These are phyloP conservation scores for Phymastichus coffea DNA, from an alignment of 1,140 invertebrate genomes.

Conservation along the genomic window DNA sequence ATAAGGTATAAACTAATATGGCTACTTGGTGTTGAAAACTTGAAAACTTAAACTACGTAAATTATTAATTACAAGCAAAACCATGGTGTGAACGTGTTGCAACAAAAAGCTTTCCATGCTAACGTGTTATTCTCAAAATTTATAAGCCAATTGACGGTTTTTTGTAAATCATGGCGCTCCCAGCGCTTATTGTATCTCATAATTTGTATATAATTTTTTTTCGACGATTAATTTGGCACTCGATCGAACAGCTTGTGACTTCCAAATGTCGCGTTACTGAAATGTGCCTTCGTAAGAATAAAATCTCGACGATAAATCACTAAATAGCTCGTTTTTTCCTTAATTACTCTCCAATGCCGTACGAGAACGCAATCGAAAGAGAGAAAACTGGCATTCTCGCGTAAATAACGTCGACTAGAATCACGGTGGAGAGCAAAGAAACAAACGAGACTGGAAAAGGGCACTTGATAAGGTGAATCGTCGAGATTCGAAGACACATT, in stretches of 20 bases:
- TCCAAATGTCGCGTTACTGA: neutral
- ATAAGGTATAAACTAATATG: too few relatives aligned
- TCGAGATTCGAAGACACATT: constrained; percentile 16
- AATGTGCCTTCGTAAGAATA: neutral
- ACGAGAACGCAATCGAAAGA: neutral
- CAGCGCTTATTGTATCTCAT: too few relatives aligned
- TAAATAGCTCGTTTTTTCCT: neutral
- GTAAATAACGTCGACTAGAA: constrained; percentile 26
- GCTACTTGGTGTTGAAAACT: too few relatives aligned
- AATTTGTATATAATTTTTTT: too few relatives aligned
- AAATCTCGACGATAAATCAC: constrained; percentile 12
- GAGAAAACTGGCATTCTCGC: constrained; percentile 1
- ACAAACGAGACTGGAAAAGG: constrained; percentile 1
- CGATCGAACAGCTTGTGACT: constrained; percentile 24
- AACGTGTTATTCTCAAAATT: too few relatives aligned
- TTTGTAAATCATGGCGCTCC: too few relatives aligned
- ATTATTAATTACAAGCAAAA: too few relatives aligned
- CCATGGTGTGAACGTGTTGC: too few relatives aligned
- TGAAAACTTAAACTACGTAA: too few relatives aligned
- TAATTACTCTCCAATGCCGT: neutral
- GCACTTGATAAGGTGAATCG: constrained; percentile 9
- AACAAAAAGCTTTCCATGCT: too few relatives aligned
- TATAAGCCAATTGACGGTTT: too few relatives aligned
- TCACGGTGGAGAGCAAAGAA: constrained; percentile 13
- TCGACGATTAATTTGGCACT: constrained; percentile 28